These are phyloP conservation scores for Melanotaenia duboulayi DNA, from an alignment of 2,113 vertebrate genomes.

Conservation along the genomic window DNA sequence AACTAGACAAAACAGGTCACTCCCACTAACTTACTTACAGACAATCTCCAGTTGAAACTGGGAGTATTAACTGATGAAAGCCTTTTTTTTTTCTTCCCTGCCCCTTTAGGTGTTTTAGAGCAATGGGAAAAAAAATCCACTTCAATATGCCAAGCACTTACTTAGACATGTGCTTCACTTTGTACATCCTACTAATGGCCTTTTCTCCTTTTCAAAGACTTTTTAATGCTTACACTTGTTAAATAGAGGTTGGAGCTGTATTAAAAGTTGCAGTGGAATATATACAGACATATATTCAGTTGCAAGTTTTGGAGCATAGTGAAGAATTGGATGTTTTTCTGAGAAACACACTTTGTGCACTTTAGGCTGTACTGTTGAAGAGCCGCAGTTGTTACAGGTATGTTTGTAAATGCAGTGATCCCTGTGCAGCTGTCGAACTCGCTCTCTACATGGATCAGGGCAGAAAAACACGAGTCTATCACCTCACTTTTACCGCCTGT, in stretches of 20 bases:
- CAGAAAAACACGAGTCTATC: constrained; percentile 43
- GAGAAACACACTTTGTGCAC: constrained; percentile 81
- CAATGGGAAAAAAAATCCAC: constrained; percentile 46
- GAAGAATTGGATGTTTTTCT: constrained; percentile 56
- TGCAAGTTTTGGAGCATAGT: constrained; percentile 53
- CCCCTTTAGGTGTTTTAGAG: constrained; percentile 57
- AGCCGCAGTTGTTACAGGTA: constrained; percentile 63
- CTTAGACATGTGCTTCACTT: constrained; percentile 67
- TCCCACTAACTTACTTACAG: constrained; percentile 82
- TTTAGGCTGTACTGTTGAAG: constrained; percentile 84
- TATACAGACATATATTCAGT: constrained; percentile 23
- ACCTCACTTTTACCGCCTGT: constrained; percentile 15
- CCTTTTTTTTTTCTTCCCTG: constrained; percentile 42
- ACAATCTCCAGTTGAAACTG: constrained; percentile 81
- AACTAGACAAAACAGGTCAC: constrained; percentile 48
- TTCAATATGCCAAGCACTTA: constrained; percentile 70
- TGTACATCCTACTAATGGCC: constrained; percentile 76
- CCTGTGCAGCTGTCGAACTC: constrained; percentile 67
- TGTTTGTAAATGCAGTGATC: constrained; percentile 56
- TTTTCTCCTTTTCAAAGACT: constrained; percentile 69
- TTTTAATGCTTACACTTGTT: constrained; percentile 60
- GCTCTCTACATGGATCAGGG: constrained; percentile 63
- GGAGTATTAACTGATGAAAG: constrained; percentile 69
- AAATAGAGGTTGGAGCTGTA: constrained; percentile 51
- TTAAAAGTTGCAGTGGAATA: constrained; percentile 53